These are phyloP conservation scores for Cyrtodaria siliqua DNA, from an alignment of 2,888 invertebrate species.

Conservation along the genomic window DNA sequence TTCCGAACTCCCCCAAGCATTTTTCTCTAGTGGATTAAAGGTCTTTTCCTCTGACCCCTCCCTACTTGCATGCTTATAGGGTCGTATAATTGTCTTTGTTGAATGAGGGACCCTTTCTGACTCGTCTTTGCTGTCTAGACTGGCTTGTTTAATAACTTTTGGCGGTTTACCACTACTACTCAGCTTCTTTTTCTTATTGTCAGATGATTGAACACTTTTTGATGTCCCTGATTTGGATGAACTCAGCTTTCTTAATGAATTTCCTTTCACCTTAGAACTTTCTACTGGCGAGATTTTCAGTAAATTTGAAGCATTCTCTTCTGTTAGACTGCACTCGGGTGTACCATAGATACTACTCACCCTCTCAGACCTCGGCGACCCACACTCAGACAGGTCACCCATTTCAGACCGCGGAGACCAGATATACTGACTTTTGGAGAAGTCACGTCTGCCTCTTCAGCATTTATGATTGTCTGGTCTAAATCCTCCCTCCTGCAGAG, in stretches of 20 bases:
- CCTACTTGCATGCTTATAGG: slow-evolving; percentile 42
- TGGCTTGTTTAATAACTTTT: slow-evolving; percentile 52
- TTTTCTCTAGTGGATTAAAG: slow-evolving; percentile 49
- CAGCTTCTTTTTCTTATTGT: slow-evolving; percentile 51
- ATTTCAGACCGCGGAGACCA: slow-evolving; percentile 51
- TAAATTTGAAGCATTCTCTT: slow-evolving; percentile 19
- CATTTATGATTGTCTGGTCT: slow-evolving; percentile 69
- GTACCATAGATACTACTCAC: slow-evolving; percentile 76
- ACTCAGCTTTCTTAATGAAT: slow-evolving; percentile 5
- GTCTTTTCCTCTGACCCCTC: slow-evolving; percentile 56
- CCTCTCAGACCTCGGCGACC: slow-evolving; percentile 44
- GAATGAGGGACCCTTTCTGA: slow-evolving; percentile 32
- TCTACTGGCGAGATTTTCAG: background rate
- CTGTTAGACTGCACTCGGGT: slow-evolving; percentile 71
- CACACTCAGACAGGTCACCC: slow-evolving; percentile 45
- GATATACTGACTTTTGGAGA: slow-evolving; percentile 25
- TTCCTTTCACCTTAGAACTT: slow-evolving; percentile 9
- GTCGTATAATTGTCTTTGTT: slow-evolving; percentile 56
- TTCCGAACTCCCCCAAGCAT: slow-evolving; percentile 64
- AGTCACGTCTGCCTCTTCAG: slow-evolving; percentile 38
- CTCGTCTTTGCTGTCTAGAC: slow-evolving; percentile 33
- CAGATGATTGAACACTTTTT: slow-evolving; percentile 31
- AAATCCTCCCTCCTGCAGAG: slow-evolving; percentile 51
- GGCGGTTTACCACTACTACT: slow-evolving; percentile 40
- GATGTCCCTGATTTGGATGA: slow-evolving; percentile 36